Evolutionary conservation across 2,113 vertebrate genomes (phyloP).

Genomic region (Nerophis ophidion): DNA sequence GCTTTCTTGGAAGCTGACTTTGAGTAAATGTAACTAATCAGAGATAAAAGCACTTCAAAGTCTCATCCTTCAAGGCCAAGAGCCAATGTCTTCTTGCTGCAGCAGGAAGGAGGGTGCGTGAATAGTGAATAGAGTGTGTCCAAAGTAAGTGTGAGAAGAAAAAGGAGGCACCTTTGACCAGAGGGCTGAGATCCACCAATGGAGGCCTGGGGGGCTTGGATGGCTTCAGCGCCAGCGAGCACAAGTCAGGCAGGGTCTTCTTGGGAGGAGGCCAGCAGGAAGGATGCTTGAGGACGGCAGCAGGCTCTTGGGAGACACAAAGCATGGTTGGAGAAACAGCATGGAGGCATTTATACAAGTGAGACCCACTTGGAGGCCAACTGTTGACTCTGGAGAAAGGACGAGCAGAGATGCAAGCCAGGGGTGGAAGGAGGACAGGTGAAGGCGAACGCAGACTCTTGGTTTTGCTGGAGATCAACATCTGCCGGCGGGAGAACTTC

Average conservation of each 20-base stretch:
- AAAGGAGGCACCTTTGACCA: constrained; percentile 12
- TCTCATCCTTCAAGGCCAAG: too few relatives aligned
- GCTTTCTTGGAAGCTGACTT: too few relatives aligned
- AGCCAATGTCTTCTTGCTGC: too few relatives aligned
- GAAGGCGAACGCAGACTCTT: constrained; percentile 38
- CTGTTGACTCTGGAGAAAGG: constrained; percentile 53
- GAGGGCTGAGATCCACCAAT: constrained; percentile 61
- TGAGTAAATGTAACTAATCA: too few relatives aligned
- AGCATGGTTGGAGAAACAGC: background rate
- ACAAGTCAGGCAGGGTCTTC: constrained; percentile 70
- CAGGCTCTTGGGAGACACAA: constrained; percentile 20
- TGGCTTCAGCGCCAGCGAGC: constrained; percentile 68
- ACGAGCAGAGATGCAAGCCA: constrained; percentile 56
- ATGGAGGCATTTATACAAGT: background rate
- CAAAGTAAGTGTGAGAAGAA: background rate
- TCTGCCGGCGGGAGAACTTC: constrained; percentile 54
- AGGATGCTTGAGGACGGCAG: constrained; percentile 13
- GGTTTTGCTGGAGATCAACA: constrained; percentile 42
- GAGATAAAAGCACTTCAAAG: too few relatives aligned
- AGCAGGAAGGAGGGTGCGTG: too few relatives aligned
- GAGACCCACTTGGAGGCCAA: constrained; percentile 26
- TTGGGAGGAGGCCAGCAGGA: constrained; percentile 32
- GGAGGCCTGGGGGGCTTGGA: constrained; percentile 77
- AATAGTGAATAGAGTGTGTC: too few relatives aligned
- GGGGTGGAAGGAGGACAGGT: constrained; percentile 31